These are phyloP conservation scores for Catonia carolina DNA, from an alignment of 2,888 invertebrate species.

Conservation along the genomic window DNA sequence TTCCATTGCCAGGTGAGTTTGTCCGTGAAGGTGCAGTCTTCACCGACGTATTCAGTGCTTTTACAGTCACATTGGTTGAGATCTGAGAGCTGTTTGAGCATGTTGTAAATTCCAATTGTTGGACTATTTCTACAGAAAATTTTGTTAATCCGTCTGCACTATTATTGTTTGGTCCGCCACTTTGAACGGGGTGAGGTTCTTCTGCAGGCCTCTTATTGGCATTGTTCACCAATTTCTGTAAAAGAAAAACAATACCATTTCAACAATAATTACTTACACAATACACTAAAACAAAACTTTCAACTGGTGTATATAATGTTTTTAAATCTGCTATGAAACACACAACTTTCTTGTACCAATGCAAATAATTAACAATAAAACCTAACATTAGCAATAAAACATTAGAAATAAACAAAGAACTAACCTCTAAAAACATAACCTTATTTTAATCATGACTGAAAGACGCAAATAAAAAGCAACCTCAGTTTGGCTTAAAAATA, in stretches of 20 bases:
- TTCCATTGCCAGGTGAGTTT: slow-evolving; percentile 42
- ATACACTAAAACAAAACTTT: no score
- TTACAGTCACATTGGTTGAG: slow-evolving; percentile 87
- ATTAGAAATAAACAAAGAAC: no score
- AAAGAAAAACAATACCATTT: slow-evolving; percentile 6
- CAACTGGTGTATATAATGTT: no score
- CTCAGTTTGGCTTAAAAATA: no score
- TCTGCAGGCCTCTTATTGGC: slow-evolving; percentile 26
- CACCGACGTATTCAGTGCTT: slow-evolving; percentile 62
- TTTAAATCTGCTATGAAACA: no score
- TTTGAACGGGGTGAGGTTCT: slow-evolving; percentile 16
- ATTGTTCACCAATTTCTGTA: slow-evolving; percentile 27
- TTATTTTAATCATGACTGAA: no score
- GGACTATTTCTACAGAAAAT: slow-evolving; percentile 88
- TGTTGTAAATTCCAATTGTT: slow-evolving; percentile 83
- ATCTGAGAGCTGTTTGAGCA: slow-evolving; percentile 82
- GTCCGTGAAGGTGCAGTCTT: slow-evolving; percentile 44
- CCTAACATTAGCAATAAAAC: no score
- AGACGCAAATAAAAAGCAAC: no score
- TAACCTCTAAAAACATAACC: no score
- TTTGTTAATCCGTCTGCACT: slow-evolving; percentile 53
- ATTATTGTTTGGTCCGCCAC: slow-evolving; percentile 18
- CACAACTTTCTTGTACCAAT: no score
- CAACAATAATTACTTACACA: no score
- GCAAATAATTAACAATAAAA: no score